A percentile compares a stretch with the other conserved stretches of the same genome.
Conservation (phyloP, 1,140 invertebrate species). For the Leptinotarsa lineolata region DNA sequence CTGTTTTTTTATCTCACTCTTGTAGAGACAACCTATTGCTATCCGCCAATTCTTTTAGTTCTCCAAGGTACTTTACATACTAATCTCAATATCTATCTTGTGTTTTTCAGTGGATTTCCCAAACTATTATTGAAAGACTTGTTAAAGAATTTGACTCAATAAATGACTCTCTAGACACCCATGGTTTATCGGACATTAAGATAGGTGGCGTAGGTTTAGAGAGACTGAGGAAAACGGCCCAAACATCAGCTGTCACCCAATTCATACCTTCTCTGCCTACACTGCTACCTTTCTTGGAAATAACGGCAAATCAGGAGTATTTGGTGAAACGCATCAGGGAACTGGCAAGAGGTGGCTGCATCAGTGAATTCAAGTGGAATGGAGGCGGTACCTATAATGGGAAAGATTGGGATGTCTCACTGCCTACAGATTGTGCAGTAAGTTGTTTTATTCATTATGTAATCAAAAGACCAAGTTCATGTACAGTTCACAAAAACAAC, state of each 20-base stretch:
- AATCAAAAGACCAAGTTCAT: no score
- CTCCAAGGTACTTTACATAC: no score
- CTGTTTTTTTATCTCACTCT: no score
- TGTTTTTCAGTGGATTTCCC: constrained; percentile 73
- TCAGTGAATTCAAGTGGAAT: constrained; percentile 84
- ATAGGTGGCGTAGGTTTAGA: constrained; percentile 73
- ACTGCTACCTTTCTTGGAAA: constrained; percentile 77
- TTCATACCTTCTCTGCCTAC: constrained; percentile 71
- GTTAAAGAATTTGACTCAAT: constrained; percentile 72
- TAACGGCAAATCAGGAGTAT: constrained; percentile 82
- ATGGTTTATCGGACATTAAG: constrained; percentile 71
- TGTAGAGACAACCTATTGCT: no score
- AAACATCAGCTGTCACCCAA: constrained; percentile 59
- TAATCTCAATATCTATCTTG: neutral
- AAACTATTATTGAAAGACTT: constrained; percentile 73
- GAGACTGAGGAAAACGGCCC: constrained; percentile 70
- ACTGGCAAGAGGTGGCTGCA: constrained; percentile 75
- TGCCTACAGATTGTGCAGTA: constrained; percentile 80
- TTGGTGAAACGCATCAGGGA: constrained; percentile 76
- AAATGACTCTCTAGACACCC: constrained; percentile 67
- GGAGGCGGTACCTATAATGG: constrained; percentile 71
- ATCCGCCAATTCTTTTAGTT: no score
- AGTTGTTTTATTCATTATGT: constrained; percentile 45
- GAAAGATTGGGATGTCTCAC: constrained; percentile 76
- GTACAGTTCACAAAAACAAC: no score